Evolutionary conservation across 2,113 vertebrate genomes (phyloP).

Genomic region (Gila orcuttii): DNA sequence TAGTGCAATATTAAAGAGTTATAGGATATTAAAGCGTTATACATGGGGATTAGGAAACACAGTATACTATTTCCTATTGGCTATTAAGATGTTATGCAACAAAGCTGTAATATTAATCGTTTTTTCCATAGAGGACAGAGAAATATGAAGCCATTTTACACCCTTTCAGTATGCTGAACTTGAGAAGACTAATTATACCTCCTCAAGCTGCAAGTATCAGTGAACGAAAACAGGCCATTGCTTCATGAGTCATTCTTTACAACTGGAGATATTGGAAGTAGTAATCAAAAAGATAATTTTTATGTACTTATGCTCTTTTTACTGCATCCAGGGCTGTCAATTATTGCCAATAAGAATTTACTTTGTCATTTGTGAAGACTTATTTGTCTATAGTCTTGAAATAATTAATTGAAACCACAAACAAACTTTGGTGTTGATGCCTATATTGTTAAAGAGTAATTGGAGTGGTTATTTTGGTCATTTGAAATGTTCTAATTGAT

Average conservation of each 20-base stretch:
- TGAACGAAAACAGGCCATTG: not conserved
- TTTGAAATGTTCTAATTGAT: not conserved
- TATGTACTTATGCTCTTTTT: not conserved
- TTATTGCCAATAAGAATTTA: not conserved
- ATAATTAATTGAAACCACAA: not conserved
- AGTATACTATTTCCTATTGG: not conserved
- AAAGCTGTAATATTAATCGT: not conserved
- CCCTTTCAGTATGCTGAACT: not conserved
- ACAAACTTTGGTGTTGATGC: not conserved
- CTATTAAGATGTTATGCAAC: slow-evolving; percentile 4
- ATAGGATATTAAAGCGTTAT: not conserved
- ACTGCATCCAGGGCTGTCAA: not conserved
- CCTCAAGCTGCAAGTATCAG: not conserved
- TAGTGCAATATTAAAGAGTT: not conserved
- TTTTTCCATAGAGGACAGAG: not conserved
- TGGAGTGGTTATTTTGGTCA: not conserved
- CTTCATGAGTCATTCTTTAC: not conserved
- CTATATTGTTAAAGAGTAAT: not conserved
- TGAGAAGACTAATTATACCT: not conserved
- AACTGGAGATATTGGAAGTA: not conserved
- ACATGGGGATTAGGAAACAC: not conserved
- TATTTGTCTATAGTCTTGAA: not conserved
- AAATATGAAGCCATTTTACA: slow-evolving; percentile 22
- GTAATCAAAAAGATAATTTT: not conserved
- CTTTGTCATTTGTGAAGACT: not conserved